Base-by-base conservation (phyloP, 2,888 invertebrate species). In the Diloba caeruleocephala region DNA sequence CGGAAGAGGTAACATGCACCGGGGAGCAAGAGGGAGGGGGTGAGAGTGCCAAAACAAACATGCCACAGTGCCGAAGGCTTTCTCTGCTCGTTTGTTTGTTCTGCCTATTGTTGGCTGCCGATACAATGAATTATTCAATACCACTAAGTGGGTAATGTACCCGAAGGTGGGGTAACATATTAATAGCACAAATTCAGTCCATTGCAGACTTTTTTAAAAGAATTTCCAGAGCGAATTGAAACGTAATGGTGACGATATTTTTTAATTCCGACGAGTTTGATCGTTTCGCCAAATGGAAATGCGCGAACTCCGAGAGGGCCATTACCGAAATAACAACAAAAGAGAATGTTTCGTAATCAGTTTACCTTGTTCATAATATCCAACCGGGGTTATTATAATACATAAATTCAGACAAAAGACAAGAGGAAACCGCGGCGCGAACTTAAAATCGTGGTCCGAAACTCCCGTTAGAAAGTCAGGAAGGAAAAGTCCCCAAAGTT, bases 401-500 rank as follows among this genome's bases (percentile, higher is more conserved):
- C 73, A 78, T 83, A 83, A 87, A 87, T 87, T 85, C 72, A 74
- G 79, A 86, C 81, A 85, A 87, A 84, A 82, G 84, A 79, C 82
- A 80, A 84, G 81, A 80, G 84, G 78, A 83, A 85, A 76, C 84
- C 82, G 78, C 80, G 70, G 76, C 76, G 76, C 66, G 78, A 88
- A 88, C 86, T 89, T 83, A 78, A 82, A 82, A 78, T 76, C 82
- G 79, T 75, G 80, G 83, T 84, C 86, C 82, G 82, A 83, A 87
- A 85, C 83, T 84, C 82, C 34, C 59, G 87, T 85, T 83, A 83
- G 78, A 68, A 85, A 89, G 88, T 86, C 90, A 87, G 90, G 89
- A 90, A 90, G 89, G 88, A 85, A 88, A 83, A 82, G 79, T 78
- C 85, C 82, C 80, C 71, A 81, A 89, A 86, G 81, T 86, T 85